These are phyloP conservation scores for Platysteira castanea DNA, from an alignment of 2,113 vertebrate genomes.

Conservation along the genomic window DNA sequence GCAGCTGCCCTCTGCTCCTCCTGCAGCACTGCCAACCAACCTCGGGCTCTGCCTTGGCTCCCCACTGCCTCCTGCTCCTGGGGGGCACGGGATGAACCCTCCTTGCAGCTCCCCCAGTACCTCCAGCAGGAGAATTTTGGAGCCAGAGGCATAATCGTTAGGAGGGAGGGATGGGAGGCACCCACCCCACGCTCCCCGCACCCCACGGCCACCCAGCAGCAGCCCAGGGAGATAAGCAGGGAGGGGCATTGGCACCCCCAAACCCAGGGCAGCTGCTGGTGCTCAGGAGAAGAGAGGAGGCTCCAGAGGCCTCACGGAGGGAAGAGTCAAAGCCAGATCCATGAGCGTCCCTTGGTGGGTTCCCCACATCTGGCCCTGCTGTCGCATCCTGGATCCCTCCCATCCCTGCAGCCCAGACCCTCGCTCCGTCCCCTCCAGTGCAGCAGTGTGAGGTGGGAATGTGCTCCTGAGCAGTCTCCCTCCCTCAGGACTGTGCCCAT, in stretches of 20 bases:
- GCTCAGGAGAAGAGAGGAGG: background rate
- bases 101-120: background rate
- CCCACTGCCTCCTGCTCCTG: background rate
- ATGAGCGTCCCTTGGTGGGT: accelerated
- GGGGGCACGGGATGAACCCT: accelerated
- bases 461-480: background rate
- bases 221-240: background rate
- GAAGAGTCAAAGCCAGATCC: background rate
- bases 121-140: background rate
- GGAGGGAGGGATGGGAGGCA: background rate
- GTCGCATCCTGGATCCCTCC: background rate
- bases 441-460: background rate
- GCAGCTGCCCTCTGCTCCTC: background rate
- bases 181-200: accelerated
- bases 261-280: background rate
- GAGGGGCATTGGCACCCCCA: background rate
- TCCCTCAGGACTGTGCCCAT: accelerated
- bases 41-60: background rate
- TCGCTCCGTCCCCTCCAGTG: background rate
- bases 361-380: background rate
- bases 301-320: accelerated
- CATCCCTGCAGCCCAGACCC: accelerated
- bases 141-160: background rate
- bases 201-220: background rate
- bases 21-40: background rate